phyloP scores from a whole-genome alignment of 2,797 vertebrate species.

The Lagodon rhomboides region DNA sequence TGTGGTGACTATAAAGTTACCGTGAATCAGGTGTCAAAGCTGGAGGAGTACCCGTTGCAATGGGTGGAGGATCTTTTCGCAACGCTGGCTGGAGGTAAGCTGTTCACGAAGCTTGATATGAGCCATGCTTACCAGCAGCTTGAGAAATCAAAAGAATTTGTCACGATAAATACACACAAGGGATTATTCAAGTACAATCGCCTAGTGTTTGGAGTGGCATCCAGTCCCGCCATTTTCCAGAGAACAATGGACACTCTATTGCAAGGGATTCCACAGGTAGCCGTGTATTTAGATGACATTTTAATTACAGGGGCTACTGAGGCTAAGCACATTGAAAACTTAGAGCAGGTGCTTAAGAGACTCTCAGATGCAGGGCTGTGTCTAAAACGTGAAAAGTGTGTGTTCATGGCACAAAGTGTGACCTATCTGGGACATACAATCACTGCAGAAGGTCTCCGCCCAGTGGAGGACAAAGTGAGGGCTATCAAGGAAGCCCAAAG shows the following conservation, averaged over 20 bases:
- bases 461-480: constrained; percentile 38
- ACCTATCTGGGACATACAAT: constrained; percentile 25
- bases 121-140: constrained; percentile 30
- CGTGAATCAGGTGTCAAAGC: constrained; percentile 15
- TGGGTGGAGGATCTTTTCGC: no score
- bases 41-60: constrained; percentile 22
- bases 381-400: background rate
- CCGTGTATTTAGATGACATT: background rate
- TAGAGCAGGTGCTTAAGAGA: constrained; percentile 12
- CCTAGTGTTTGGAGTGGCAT: constrained; percentile 37
- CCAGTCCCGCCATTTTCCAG: constrained; percentile 46
- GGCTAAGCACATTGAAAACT: background rate
- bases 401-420: constrained; percentile 18
- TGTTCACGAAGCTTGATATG: constrained; percentile 24
- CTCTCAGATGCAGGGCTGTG: background rate
- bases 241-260: constrained; percentile 35
- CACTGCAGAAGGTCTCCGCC: constrained; percentile 30
- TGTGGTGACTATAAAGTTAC: constrained; percentile 26
- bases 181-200: constrained; percentile 39
- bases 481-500: constrained; percentile 30
- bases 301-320: constrained; percentile 29
- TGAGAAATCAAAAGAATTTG: constrained; percentile 37
- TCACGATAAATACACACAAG: constrained; percentile 32
- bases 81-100: background rate
- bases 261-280: constrained; percentile 25